These are phyloP conservation scores for Tachysurus vachellii DNA, from an alignment of 2,113 vertebrate genomes.

Conservation along the genomic window DNA sequence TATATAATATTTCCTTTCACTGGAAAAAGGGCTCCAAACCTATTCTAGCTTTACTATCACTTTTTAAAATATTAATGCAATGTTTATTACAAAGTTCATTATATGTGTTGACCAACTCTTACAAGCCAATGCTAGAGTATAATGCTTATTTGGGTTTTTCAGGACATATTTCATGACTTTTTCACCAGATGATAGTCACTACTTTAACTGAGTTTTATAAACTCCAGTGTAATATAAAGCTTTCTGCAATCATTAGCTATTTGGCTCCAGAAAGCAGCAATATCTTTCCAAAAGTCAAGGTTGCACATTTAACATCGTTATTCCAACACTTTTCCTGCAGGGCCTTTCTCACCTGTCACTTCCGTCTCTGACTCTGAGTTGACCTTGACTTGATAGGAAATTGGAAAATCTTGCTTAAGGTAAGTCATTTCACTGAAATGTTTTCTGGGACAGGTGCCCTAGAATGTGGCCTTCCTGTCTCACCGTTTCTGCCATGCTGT, in stretches of 20 bases:
- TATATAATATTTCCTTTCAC: background rate
- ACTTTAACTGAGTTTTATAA: background rate
- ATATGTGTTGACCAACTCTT: background rate
- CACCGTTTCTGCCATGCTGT: constrained; percentile 61
- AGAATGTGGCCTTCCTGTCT: background rate
- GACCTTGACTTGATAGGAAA: constrained; percentile 31
- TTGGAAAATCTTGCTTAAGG: constrained; percentile 30
- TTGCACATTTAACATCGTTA: constrained; percentile 16
- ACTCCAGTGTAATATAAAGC: background rate
- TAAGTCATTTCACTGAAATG: constrained; percentile 9
- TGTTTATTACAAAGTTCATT: background rate
- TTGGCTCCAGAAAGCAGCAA: constrained; percentile 1
- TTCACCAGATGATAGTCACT: too few species aligned
- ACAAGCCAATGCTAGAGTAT: background rate
- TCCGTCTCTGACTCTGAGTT: background rate
- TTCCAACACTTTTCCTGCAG: constrained; percentile 16
- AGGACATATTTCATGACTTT: background rate
- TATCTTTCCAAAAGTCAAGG: constrained; percentile 18
- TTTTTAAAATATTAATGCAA: background rate
- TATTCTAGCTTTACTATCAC: background rate
- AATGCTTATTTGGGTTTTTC: background rate
- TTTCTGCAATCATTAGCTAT: background rate
- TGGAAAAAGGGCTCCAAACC: background rate
- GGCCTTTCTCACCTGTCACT: constrained; percentile 7
- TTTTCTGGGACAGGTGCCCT: constrained; percentile 23